Conservation (phyloP, 2,797 vertebrate species). For the Sus cebifrons region DNA sequence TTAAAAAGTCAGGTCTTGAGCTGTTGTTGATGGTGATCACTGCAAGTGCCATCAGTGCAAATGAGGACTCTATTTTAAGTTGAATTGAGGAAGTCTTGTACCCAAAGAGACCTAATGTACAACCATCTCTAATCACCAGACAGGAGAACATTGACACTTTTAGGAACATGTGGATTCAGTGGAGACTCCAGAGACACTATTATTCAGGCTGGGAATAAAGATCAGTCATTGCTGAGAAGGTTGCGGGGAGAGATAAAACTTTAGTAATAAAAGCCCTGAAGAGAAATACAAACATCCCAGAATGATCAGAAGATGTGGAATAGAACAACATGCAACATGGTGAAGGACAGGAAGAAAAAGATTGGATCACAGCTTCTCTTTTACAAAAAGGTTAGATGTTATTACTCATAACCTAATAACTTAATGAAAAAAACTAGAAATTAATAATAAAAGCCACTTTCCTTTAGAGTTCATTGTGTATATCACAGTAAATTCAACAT, state of each 20-base stretch:
- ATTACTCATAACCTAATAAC: background rate
- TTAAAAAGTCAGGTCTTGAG: background rate
- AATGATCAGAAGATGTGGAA: background rate
- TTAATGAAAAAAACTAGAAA: background rate
- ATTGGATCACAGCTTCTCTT: background rate
- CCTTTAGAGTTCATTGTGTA: background rate
- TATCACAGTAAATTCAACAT: background rate
- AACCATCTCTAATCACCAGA: background rate
- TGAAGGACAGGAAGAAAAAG: background rate
- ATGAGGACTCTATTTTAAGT: background rate
- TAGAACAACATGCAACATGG: background rate
- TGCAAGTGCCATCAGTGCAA: background rate
- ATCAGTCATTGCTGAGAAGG: background rate
- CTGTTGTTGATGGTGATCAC: background rate
- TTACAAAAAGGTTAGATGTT: background rate
- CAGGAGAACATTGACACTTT: background rate
- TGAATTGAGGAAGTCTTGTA: background rate
- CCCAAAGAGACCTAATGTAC: background rate
- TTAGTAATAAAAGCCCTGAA: background rate
- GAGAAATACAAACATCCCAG: background rate
- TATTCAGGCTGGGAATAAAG: background rate
- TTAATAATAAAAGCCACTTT: background rate
- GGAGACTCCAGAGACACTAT: background rate
- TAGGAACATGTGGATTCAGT: background rate
- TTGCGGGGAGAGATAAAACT: too few relatives aligned